Evolutionary conservation across 2,797 vertebrate species (phyloP).

Genomic region (Acanthis flammea): DNA sequence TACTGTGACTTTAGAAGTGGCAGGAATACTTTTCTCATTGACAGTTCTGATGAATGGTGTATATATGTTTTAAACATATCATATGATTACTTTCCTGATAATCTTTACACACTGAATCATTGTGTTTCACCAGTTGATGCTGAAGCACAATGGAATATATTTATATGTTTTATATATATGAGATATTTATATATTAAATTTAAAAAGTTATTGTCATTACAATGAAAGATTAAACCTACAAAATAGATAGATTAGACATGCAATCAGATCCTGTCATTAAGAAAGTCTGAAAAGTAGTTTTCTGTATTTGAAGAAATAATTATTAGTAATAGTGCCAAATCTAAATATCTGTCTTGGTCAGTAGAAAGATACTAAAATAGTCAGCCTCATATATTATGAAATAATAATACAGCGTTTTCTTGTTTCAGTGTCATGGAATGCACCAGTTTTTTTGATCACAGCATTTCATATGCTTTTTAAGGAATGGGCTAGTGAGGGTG

Average conservation of each 20-base stretch:
- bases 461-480: background rate
- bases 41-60: background rate
- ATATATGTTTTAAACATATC: background rate
- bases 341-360: conserved; percentile 5
- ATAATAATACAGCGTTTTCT: background rate
- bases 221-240: conserved; percentile 18
- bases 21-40: background rate
- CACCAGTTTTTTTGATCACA: background rate
- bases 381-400: background rate
- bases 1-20: background rate
- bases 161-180: background rate
- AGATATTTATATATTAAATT: conserved; percentile 9
- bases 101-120: background rate
- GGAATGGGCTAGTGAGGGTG: background rate
- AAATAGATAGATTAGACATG: conserved; percentile 13
- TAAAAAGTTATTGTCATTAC: background rate
- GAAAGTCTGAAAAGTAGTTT: conserved; percentile 39
- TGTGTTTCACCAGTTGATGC: background rate
- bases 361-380: conserved; percentile 43
- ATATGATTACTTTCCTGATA: background rate
- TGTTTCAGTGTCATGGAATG: background rate
- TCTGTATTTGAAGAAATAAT: background rate
- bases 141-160: background rate
- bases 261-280: background rate
- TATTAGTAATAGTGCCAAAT: conserved; percentile 29